Percentiles rank a stretch among this genome's conserved stretches.
phyloP scores from a whole-genome alignment of 2,888 invertebrate species.

The Synanthedon andrenaeformis region DNA sequence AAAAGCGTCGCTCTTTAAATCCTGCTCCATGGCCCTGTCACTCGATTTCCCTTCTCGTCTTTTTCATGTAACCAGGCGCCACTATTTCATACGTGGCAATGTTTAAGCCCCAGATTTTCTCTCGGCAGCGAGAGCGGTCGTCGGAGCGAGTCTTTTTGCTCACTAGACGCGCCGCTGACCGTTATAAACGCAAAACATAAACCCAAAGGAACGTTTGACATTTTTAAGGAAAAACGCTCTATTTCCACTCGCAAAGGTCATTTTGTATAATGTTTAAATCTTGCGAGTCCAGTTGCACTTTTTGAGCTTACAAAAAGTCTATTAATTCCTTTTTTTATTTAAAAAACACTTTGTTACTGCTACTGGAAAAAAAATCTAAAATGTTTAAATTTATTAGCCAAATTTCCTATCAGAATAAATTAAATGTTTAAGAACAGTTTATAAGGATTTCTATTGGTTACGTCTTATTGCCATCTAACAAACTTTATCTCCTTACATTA shows the following conservation, averaged over 20 bases:
- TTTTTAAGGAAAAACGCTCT: constrained; percentile 60
- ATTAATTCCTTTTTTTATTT: too few relatives aligned
- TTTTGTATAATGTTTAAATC: not conserved
- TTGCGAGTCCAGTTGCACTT: constrained; percentile 22
- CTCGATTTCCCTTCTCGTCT: constrained; percentile 68
- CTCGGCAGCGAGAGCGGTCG: constrained; percentile 57
- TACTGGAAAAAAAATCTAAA: too few relatives aligned
- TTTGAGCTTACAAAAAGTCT: constrained; percentile 15
- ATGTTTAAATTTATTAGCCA: too few relatives aligned
- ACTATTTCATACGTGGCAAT: constrained; percentile 69
- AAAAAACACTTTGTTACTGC: too few relatives aligned
- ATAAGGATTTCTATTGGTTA: too few relatives aligned
- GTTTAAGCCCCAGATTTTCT: constrained; percentile 70
- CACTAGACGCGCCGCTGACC: constrained; percentile 57
- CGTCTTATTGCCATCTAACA: too few relatives aligned
- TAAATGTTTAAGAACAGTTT: too few relatives aligned
- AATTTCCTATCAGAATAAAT: too few relatives aligned
- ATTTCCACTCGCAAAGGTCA: constrained; percentile 33
- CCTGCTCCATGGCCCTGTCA: constrained; percentile 63
- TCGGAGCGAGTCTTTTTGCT: constrained; percentile 51
- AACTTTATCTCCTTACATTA: too few relatives aligned
- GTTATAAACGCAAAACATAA: constrained; percentile 69
- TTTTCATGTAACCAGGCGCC: constrained; percentile 69
- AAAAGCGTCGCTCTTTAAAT: constrained; percentile 63
- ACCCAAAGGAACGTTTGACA: constrained; percentile 66